A percentile compares a stretch with the other conserved stretches of the same genome.
These are phyloP conservation scores for Sthenelais limicola DNA, from an alignment of 2,888 invertebrate species.

Conservation along the genomic window DNA sequence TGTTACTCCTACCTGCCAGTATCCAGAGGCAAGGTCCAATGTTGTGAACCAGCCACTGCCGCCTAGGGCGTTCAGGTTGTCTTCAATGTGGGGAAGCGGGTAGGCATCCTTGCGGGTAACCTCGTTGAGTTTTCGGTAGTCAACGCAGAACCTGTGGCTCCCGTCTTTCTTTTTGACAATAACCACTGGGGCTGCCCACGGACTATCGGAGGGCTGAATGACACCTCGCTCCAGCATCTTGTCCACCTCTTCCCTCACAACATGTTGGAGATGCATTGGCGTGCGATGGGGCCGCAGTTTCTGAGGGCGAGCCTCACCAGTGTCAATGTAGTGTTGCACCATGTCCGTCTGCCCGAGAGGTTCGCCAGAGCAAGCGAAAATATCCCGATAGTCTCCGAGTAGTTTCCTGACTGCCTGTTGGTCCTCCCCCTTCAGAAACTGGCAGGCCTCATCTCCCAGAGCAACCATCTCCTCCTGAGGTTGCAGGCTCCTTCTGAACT, in stretches of 20 bases:
- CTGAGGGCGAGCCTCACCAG: neutral
- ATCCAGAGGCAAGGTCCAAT: constrained; percentile 31
- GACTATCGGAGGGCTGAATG: neutral
- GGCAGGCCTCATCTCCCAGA: too few relatives aligned
- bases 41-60: neutral
- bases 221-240: neutral
- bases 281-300: neutral
- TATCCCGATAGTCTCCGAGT: too few relatives aligned
- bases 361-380: neutral
- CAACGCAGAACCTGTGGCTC: neutral
- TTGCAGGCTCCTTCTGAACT: too few relatives aligned
- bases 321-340: neutral
- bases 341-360: neutral
- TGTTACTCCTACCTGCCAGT: constrained; percentile 54
- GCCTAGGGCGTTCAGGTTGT: neutral
- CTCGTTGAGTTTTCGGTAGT: constrained; percentile 6
- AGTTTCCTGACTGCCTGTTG: too few relatives aligned
- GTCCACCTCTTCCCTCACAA: neutral
- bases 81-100: constrained; percentile 4
- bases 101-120: constrained; percentile 5
- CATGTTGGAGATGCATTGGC: neutral
- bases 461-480: too few relatives aligned
- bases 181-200: constrained; percentile 4
- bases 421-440: too few relatives aligned
- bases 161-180: constrained; percentile 11